phyloP scores from a whole-genome alignment of 2,113 vertebrate species.

The Pelecanus crispus region DNA sequence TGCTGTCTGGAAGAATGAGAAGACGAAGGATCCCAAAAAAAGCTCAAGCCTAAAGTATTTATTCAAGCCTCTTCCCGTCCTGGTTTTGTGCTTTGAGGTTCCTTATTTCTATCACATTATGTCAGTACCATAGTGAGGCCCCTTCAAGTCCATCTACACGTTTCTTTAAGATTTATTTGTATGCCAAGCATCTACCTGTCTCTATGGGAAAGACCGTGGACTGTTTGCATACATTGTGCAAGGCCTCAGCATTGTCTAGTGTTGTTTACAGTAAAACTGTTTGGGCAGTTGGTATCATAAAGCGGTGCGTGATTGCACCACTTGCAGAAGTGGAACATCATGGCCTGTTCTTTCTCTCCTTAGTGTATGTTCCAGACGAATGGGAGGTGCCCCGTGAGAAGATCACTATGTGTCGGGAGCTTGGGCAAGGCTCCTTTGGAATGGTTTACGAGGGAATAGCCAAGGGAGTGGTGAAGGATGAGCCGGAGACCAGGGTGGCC shows the following conservation, averaged over 20 bases:
- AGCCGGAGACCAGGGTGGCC: constrained; percentile 91
- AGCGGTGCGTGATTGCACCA: rapidly evolving
- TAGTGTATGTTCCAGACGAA: constrained; percentile 96
- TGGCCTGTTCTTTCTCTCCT: neutral
- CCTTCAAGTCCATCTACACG: neutral
- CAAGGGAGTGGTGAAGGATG: constrained; percentile 94
- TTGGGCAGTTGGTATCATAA: neutral
- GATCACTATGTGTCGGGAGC: constrained; percentile 92
- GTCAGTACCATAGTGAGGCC: neutral
- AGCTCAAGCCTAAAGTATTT: neutral
- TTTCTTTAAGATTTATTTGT: neutral
- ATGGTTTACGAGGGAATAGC: constrained; percentile 98
- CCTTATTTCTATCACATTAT: neutral
- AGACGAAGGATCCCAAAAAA: neutral
- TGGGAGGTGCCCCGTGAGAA: constrained; percentile 98
- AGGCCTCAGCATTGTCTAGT: neutral
- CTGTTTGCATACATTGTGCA: rapidly evolving
- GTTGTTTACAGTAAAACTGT: neutral
- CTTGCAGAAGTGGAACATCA: neutral
- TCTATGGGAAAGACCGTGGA: neutral
- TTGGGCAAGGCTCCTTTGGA: constrained; percentile 96
- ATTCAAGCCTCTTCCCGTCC: neutral
- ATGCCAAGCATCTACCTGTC: neutral
- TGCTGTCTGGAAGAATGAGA: neutral
- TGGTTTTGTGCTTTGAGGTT: neutral